Conservation (phyloP, 2,113 vertebrate species). For the Antechinus stuartii region DNA sequence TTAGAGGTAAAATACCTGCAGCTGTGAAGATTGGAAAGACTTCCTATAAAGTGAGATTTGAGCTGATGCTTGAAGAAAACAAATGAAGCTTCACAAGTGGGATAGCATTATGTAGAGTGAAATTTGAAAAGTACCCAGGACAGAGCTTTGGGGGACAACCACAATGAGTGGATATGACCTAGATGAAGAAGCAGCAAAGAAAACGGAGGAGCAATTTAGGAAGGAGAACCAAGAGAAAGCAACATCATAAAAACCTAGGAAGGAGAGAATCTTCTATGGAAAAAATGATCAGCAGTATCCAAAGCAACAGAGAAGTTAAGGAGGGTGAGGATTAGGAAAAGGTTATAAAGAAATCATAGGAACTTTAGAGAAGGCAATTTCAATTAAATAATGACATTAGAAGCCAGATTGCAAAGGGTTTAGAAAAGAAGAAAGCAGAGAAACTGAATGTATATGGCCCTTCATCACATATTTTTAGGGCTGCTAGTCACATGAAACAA, state of each 20-base stretch:
- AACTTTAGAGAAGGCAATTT: neutral
- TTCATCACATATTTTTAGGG: neutral
- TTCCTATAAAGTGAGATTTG: neutral
- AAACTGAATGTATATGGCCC: neutral
- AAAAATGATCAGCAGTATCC: neutral
- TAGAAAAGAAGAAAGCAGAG: neutral
- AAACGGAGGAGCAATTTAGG: neutral
- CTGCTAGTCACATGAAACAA: neutral
- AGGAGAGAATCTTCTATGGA: neutral
- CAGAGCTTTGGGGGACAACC: neutral
- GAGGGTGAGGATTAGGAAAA: neutral
- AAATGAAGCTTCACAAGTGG: neutral
- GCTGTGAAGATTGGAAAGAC: no score
- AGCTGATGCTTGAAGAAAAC: neutral
- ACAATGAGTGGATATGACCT: neutral
- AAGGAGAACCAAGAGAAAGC: neutral
- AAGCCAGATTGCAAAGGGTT: neutral
- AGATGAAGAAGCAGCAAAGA: neutral
- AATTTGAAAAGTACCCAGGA: neutral
- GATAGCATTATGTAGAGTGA: neutral
- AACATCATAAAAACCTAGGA: neutral
- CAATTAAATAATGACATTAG: neutral
- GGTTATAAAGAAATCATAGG: neutral
- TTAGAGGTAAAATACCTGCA: neutral
- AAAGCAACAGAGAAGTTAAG: neutral